phyloP scores from a whole-genome alignment of 2,797 vertebrate genomes.

The Gorsachius magnificus region DNA sequence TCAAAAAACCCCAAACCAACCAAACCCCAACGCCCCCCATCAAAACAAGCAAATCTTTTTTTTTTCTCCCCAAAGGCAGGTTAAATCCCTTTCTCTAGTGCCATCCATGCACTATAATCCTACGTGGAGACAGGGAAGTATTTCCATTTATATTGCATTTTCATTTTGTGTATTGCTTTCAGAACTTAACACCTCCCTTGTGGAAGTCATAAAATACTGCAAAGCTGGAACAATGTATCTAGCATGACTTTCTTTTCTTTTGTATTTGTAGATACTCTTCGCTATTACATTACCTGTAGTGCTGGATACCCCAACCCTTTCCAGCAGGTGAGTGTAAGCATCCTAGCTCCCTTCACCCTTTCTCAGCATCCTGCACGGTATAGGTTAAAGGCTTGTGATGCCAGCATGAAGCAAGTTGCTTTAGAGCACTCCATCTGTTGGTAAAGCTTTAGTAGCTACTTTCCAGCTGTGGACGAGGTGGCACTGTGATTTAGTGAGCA shows the following conservation, averaged over 20 bases:
- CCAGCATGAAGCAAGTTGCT: neutral
- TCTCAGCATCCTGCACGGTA: neutral
- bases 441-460: neutral
- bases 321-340: slow-evolving; percentile 82
- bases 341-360: neutral
- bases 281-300: slow-evolving; percentile 90
- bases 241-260: neutral
- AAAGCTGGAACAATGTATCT: neutral
- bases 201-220: neutral
- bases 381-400: neutral
- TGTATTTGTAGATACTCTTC: slow-evolving; percentile 83
- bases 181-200: neutral
- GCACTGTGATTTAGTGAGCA: neutral
- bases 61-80: neutral
- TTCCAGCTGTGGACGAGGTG: neutral
- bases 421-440: neutral
- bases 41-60: neutral
- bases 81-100: neutral
- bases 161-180: neutral
- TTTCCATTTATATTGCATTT: neutral
- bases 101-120: neutral
- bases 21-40: too few species aligned
- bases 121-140: neutral
- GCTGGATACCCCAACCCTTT: slow-evolving; percentile 89
- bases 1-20: neutral